Percentiles rank a stretch among this genome's conserved stretches.
phyloP scores from a whole-genome alignment of 2,888 invertebrate species.

The Drosophila nigritarsus region DNA sequence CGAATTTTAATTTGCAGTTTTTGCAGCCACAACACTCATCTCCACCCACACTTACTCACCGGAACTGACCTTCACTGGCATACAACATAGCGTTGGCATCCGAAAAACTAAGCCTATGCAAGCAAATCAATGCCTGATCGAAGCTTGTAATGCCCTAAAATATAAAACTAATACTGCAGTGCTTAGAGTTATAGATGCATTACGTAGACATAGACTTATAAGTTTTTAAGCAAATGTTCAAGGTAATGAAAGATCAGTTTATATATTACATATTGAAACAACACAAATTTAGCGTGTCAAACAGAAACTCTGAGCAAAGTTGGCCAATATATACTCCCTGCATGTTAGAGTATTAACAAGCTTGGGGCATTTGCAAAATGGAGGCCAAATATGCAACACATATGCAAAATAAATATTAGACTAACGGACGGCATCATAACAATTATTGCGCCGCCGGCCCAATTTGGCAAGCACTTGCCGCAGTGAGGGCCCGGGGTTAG shows the following conservation, averaged over 20 bases:
- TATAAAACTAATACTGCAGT: neutral
- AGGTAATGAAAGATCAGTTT: neutral
- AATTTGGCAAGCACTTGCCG: constrained; percentile 56
- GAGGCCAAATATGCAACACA: constrained; percentile 52
- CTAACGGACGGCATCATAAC: constrained; percentile 78
- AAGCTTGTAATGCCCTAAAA: constrained; percentile 35
- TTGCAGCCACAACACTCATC: constrained; percentile 36
- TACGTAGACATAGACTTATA: neutral
- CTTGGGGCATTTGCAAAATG: constrained; percentile 25
- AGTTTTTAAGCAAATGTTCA: neutral
- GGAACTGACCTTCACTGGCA: constrained; percentile 44
- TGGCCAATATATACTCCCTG: neutral
- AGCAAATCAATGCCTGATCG: constrained; percentile 19
- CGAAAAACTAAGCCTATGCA: constrained; percentile 42
- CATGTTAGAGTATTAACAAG: constrained; percentile 35
- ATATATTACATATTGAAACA: neutral
- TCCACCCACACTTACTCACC: constrained; percentile 13
- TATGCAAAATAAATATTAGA: constrained; percentile 78
- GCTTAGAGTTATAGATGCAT: neutral
- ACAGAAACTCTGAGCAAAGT: neutral
- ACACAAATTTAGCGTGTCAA: neutral
- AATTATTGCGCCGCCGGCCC: constrained; percentile 73
- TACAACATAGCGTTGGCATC: constrained; percentile 42
- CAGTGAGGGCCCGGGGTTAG: constrained; percentile 3
- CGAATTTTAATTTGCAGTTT: constrained; percentile 75